Evolutionary conservation across 2,113 vertebrate genomes (phyloP), one percentile per base, ranked within the genome.

Genomic region (Melospiza melodia): DNA sequence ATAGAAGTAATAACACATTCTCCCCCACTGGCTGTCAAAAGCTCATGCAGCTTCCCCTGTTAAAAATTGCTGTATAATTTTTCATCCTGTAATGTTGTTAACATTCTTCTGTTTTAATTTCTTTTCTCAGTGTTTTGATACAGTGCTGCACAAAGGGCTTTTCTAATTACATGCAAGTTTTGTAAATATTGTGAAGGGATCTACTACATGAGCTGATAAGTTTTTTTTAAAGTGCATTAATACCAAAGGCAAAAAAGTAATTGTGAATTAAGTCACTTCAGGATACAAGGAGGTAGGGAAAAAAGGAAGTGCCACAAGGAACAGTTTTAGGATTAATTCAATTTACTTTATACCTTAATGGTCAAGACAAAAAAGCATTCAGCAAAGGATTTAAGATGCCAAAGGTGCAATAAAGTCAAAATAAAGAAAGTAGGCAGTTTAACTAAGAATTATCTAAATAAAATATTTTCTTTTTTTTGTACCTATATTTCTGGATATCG

Each of bases 1-100:
- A 63, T 35, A 63, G 59, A 90, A 84, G 79, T 71, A 62, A 88
- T 25, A 67, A 25, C n/a, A 62, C 57, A 39, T 54, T 62, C 13
- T 1, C 3, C 6, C 7, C 14, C 0, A 0, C 11, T 55, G 18
- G 11, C 44, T 78, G 16, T 59, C 66, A 86, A 88, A 86, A 71
- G 15, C 51, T 90, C 39, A 9, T 48, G 9, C 51, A 80, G 58
- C 27, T 77, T 81, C 23, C 23, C 19, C 41, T 80, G 48, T 11
- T 67, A 52, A 87, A 90, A 81, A 72, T 16, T 67, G 7, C 54
- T 72, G 44, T 41, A 52, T 44, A 65, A 46, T 79, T 43, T 78
- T 84, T 81, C 65, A 43, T 69, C n/a, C 23, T 43, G 5, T 43
- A 65, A 66, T 44, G 20, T 52, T 78, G 22, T 59, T n/a, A 82